Conservation (phyloP, 2,888 invertebrate genomes). For the Netelia virgata region DNA sequence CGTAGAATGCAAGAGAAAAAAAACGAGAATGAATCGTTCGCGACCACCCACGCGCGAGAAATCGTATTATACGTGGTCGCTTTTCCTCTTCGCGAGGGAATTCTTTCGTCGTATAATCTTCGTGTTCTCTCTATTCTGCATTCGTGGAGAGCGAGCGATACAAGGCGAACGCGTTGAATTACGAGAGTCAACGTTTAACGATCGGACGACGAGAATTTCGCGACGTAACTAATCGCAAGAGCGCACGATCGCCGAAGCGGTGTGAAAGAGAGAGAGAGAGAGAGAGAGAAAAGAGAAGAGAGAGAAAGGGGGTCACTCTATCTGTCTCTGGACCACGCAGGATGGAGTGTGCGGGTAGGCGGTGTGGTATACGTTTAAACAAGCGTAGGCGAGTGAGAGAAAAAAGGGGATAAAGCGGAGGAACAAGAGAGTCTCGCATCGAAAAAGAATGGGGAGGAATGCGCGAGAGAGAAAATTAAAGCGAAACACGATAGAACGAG, state of each 20-base stretch:
- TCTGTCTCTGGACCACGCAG: constrained; percentile 50
- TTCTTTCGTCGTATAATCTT: constrained; percentile 61
- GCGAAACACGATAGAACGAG: constrained; percentile 54
- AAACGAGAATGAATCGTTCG: constrained; percentile 21
- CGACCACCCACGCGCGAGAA: constrained; percentile 63
- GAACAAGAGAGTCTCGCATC: constrained; percentile 58
- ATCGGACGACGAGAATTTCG: constrained; percentile 68
- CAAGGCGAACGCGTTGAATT: constrained; percentile 69
- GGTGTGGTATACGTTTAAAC: constrained; percentile 40
- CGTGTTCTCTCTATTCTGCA: constrained; percentile 33
- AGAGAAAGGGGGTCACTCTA: constrained; percentile 33
- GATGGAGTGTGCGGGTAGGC: constrained; percentile 47
- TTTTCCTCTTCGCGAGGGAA: constrained; percentile 49
- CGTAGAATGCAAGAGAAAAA: constrained; percentile 30
- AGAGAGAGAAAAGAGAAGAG: constrained; percentile 41
- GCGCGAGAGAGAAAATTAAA: constrained; percentile 62
- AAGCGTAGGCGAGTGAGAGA: constrained; percentile 70
- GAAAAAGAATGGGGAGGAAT: constrained; percentile 37
- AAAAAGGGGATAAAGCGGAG: constrained; percentile 61
- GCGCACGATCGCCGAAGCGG: constrained; percentile 43
- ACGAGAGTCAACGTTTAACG: constrained; percentile 72
- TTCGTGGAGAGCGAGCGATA: constrained; percentile 55
- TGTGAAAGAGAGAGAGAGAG: constrained; percentile 36
- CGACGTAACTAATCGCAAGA: constrained; percentile 70
- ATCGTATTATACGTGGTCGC: constrained; percentile 54